A percentile compares a stretch with the other conserved stretches of the same genome.
Conservation (phyloP, 1,140 invertebrate genomes). For the Hestina assimilis region DNA sequence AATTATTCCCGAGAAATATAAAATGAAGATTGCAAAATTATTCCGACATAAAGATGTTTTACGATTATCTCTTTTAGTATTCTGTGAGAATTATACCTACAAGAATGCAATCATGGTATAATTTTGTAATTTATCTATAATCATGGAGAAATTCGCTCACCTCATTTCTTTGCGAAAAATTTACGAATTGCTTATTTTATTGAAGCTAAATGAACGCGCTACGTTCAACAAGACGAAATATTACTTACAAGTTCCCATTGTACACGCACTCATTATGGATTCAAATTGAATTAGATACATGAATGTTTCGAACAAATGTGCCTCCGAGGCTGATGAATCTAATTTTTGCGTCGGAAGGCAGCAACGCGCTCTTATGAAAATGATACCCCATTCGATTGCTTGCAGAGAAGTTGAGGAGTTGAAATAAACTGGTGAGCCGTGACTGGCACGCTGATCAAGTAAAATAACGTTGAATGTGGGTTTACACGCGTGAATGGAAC, state of each 20-base stretch:
- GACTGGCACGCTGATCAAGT: conserved; percentile 57
- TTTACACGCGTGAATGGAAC: conserved; percentile 24
- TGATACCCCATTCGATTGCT: conserved; percentile 67
- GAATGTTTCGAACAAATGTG: conserved; percentile 57
- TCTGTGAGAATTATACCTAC: conserved; percentile 43
- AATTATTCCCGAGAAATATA: conserved; percentile 39
- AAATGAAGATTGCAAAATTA: conserved; percentile 49
- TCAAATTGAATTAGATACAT: conserved; percentile 53
- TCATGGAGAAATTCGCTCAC: no score
- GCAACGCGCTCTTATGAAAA: conserved; percentile 66
- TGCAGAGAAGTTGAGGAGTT: conserved; percentile 63
- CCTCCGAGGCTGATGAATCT: conserved; percentile 62
- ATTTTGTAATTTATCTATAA: conserved; percentile 45
- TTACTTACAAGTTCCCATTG: conserved; percentile 58
- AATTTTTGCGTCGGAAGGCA: conserved; percentile 62
- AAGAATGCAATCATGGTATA: conserved; percentile 38
- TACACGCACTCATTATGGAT: conserved; percentile 58
- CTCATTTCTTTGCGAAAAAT: no score
- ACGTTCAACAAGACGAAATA: conserved; percentile 42
- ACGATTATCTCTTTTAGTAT: conserved; percentile 55
- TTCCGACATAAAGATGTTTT: conserved; percentile 57
- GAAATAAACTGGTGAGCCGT: conserved; percentile 69
- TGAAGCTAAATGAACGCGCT: conserved; percentile 6
- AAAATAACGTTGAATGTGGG: conserved; percentile 11
- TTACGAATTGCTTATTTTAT: neutral